Base-by-base conservation (phyloP, 2,113 vertebrate species). In the Saguinus midas region DNA sequence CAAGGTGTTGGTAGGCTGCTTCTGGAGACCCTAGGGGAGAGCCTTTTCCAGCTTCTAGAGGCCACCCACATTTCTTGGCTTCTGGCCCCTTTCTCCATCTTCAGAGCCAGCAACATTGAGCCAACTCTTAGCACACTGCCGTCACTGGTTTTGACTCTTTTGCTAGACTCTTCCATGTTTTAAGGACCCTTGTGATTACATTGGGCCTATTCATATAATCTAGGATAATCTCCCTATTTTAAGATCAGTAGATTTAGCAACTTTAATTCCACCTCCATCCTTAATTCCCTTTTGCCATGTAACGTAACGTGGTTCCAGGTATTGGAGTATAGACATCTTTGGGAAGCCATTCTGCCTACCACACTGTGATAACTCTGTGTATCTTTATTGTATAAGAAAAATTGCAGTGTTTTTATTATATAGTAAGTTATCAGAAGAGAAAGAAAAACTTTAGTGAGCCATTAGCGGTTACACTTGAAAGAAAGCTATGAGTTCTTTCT, bases 211-310 rank as follows among this genome's bases (percentile, higher is more conserved):
- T 58, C 57, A 50, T 50, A 61, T 85, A 93, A 94, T 94, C 81
- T 72, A 50, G 85, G 86, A 64, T 87, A 43, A 95, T 91, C 29
- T 82, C 70, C 50, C 70, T 93, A 29, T 93, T 91, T 96, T 95
- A 79, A 93, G 92, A 83, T 83, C n/a, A 85, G 21, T 52, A 58
- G 55, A 80, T 96, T 92, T 87, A 84, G 35, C 40, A 45, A 21
- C 61, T 21, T 88, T 72, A 84, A 58, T 89, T 84, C 48, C 25
- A 76, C 68, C 52, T 78, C 43, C 32, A 81, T 1, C 72, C 58
- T 83, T 83, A 45, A 64, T 95, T 94, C 61, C 1, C 25, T 3
- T 85, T 93, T 52, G n/a, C 45, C 32, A 4, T 45, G 17, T 86
- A 86, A 82, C 27, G 11, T 73, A 43, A 17, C 8, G 11, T 64